A percentile compares a stretch with the other conserved stretches of the same genome.
phyloP scores from a whole-genome alignment of 1,140 invertebrate genomes.

The Charaxes varanes region DNA sequence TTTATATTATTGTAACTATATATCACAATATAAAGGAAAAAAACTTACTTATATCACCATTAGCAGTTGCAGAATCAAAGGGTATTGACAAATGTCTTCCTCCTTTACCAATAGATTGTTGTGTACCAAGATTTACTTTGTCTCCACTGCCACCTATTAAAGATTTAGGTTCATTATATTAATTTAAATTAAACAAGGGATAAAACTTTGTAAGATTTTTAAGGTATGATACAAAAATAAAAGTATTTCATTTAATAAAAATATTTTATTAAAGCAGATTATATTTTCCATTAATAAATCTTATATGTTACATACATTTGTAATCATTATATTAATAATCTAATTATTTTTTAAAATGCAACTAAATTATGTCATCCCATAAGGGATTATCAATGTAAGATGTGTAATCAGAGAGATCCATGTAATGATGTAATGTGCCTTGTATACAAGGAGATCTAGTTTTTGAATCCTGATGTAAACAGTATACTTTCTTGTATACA shows the following conservation, averaged over 20 bases:
- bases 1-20: too few relatives aligned
- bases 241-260: too few relatives aligned
- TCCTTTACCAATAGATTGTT: slow-evolving; percentile 42
- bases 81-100: slow-evolving; percentile 58
- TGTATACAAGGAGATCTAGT: slow-evolving; percentile 10
- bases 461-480: slow-evolving; percentile 22
- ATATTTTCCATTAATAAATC: too few relatives aligned
- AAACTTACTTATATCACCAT: slow-evolving; percentile 62
- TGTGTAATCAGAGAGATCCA: slow-evolving; percentile 14
- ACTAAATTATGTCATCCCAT: slow-evolving; percentile 17
- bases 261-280: too few relatives aligned
- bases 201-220: too few relatives aligned
- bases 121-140: slow-evolving; percentile 41
- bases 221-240: too few relatives aligned
- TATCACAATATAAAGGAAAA: slow-evolving; percentile 13
- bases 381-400: slow-evolving; percentile 17
- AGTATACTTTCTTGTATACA: slow-evolving; percentile 35
- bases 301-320: too few relatives aligned
- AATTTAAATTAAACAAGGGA: too few relatives aligned
- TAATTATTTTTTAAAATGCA: too few relatives aligned
- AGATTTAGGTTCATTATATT: slow-evolving; percentile 14
- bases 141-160: slow-evolving; percentile 51
- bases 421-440: slow-evolving; percentile 20
- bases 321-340: too few relatives aligned
- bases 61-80: slow-evolving; percentile 52